These are phyloP conservation scores for Toxotes chatareus DNA, from an alignment of 2,113 vertebrate species.

Conservation along the genomic window DNA sequence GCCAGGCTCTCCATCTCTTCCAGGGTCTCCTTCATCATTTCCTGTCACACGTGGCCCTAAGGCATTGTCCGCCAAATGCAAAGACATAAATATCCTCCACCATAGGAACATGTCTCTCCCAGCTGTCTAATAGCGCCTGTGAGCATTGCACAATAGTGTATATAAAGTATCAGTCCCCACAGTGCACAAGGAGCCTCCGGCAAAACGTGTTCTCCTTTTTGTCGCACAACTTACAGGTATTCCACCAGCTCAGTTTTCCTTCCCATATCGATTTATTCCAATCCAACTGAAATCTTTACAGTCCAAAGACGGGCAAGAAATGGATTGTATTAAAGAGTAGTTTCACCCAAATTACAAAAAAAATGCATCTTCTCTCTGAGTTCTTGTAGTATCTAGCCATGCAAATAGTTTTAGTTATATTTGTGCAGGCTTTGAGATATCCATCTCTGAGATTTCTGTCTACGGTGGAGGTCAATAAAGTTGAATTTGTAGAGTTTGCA, in stretches of 20 bases:
- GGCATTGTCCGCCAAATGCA: conserved; percentile 55
- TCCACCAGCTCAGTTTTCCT: background rate
- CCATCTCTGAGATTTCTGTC: no score
- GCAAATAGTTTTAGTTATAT: background rate
- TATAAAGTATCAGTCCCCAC: conserved; percentile 19
- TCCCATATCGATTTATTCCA: background rate
- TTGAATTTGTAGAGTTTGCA: background rate
- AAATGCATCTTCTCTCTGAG: background rate
- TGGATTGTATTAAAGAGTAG: background rate
- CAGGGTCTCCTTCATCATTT: conserved; percentile 57
- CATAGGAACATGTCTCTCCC: conserved; percentile 33
- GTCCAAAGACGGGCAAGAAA: background rate
- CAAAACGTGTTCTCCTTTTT: conserved; percentile 35
- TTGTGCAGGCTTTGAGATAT: background rate
- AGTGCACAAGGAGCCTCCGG: conserved; percentile 1
- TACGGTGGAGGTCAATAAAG: background rate
- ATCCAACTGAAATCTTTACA: background rate
- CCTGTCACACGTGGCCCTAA: conserved; percentile 47
- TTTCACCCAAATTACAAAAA: background rate
- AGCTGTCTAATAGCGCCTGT: conserved; percentile 38
- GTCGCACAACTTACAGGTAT: conserved; percentile 22
- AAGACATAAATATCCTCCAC: conserved; percentile 58
- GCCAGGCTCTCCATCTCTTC: conserved; percentile 58
- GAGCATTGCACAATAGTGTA: conserved; percentile 43
- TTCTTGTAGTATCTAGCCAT: background rate